Evolutionary conservation across 2,797 vertebrate genomes (phyloP), one percentile per base, ranked within the genome.

Genomic region (Scarus forsteni): DNA sequence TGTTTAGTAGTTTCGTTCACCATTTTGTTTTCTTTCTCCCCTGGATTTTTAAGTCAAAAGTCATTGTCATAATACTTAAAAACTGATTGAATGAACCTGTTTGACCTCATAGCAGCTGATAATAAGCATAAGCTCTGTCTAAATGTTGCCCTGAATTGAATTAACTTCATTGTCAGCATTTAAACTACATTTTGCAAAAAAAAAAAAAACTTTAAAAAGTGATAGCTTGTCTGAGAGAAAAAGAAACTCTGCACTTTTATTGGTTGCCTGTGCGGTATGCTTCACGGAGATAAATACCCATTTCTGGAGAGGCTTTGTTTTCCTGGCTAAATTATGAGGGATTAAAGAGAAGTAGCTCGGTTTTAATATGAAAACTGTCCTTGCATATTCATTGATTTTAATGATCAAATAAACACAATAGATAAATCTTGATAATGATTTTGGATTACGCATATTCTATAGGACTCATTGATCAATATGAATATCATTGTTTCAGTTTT

Each of bases 311-410:
- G 27, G 27, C 27, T 27, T 27, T 27, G 4, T 27, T 27, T 27
- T 27, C 27, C 27, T 27, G 27, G 27, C 27, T 27, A 27, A 27
- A 4, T 27, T 27, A 27, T 27, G 4, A 27, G 27, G 27, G 27
- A 27, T 2, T 27, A 27, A 27, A 27, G 27, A 27, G 27, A 27
- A 27, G 27, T 27, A 27, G 27, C 27, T 27, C 4, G 27, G 4
- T 27, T 27, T 27, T 7, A 58, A 35, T 64, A 13, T 72, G 16
- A 45, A 57, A 53, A 71, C 16, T 69, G 40, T 43, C 13, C 5
- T 44, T 48, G 60, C 60, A 66, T 55, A 49, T 52, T 70, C 44
- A 54, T 10, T 56, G 36, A 53, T 54, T 60, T 27, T 71, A 52
- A 71, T 69, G 13, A 35, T 40, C 18, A 34, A 15, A 57, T 58